Percentiles rank a stretch among this genome's conserved stretches.
These are phyloP conservation scores for Adelosebastes latens DNA, from an alignment of 2,797 vertebrate species.

Conservation along the genomic window DNA sequence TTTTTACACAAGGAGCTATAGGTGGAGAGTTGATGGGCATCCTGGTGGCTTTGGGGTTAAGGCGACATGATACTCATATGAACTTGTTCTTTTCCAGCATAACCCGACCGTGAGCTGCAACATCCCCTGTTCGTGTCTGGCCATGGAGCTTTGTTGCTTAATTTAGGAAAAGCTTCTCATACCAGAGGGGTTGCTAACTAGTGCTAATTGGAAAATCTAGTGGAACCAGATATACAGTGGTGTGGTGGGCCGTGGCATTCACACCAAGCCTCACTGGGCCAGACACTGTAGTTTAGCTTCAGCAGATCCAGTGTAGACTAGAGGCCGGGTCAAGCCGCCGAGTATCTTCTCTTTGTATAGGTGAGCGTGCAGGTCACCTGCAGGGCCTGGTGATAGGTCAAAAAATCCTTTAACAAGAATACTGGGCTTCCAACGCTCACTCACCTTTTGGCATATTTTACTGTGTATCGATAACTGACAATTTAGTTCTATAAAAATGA, in stretches of 20 bases:
- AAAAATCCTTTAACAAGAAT: background rate
- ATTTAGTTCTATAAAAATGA: background rate
- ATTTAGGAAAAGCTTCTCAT: background rate
- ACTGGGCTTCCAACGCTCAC: background rate
- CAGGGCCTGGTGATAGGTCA: background rate
- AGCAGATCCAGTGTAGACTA: background rate
- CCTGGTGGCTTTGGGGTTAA: background rate
- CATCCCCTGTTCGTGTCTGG: background rate
- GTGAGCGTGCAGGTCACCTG: background rate
- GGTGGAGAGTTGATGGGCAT: background rate
- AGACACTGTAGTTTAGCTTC: background rate
- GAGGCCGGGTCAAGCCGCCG: background rate
- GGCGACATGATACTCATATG: background rate
- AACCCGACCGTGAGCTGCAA: background rate
- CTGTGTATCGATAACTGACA: background rate
- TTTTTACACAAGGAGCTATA: background rate
- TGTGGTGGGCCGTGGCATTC: background rate
- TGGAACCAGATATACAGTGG: background rate
- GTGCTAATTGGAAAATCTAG: background rate
- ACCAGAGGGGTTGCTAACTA: background rate
- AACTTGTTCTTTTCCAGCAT: background rate
- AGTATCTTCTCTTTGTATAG: background rate
- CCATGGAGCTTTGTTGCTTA: background rate
- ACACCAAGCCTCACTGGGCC: background rate
- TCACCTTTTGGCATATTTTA: no score